Base-by-base conservation (phyloP, 2,113 vertebrate genomes). In the Channa maculata region DNA sequence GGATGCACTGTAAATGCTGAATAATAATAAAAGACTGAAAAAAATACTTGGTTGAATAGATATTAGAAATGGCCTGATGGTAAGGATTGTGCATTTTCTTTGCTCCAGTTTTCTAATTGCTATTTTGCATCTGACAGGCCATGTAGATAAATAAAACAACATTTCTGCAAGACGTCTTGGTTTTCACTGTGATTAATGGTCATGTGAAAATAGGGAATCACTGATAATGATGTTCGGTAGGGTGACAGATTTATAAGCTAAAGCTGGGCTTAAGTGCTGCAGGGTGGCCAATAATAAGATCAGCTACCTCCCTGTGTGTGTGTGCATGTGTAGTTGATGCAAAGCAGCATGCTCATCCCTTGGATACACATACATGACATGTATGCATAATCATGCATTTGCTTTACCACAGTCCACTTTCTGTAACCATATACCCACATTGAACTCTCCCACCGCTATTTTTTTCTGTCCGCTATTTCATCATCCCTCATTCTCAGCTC, bases 201-300 rank as follows among this genome's bases (percentile, higher is more conserved):
- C 60, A 39, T 68, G 43, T 33, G 50, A 7, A 55, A 51, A 4
- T 37, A 64, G 8, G 58, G 48, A 77, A 65, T 70, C 14, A 4
- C n/a, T 24, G 24, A 24, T 77, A 82, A 75, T 81, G 45, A 72
- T 33, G 34, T 83, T 75, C 33, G 3, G 8, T 14, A 72, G 39
- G 43, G 67, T 38, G 58, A 0, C 48, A 71, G 50, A 63, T 82
- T 66, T 78, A 46, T n/a, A 43, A 46, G 69, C 39, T 58, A 45
- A 65, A 81, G 85, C 80, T 84, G 79, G n/a, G 44, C 39, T 37
- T 5, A 0, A 76, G 57, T 53, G 38, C 49, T 66, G 48, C 74
- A 66, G 43, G 64, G 36, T 63, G 53, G 24, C 64, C 65, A 44
- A 11, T 68, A 48, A 68, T 82, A 70, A 41, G 48, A 74, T 79